Base-by-base conservation (phyloP, 2,113 vertebrate species). In the Proteles cristata region DNA sequence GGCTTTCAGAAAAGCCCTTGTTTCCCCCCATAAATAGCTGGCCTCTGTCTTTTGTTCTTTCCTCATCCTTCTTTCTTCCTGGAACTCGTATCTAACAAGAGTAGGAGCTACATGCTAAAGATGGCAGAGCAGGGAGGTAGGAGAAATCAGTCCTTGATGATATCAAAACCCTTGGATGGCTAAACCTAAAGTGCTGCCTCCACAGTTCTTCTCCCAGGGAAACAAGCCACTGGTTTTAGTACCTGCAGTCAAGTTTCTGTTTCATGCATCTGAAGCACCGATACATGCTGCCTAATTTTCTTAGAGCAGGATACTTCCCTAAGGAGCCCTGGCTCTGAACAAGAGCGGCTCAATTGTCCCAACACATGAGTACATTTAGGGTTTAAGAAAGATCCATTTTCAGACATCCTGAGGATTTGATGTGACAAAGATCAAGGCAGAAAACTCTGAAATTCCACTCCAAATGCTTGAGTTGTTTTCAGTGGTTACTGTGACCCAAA, bases 301-400 rank as follows among this genome's bases (percentile, higher is more conserved):
- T 50, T 4, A 83, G 35, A 31, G 33, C 9, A 5, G 45, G 50
- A 11, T 26, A 17, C 50, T 94, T 80, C 9, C 50, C 48, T 84
- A 21, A 25, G 45, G n/a, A 79, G 15, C 12, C 61, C 26, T 84
- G 8, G 26, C 90, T 71, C 43, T 50, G 79, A 90, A 48, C 4
- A 73, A 96, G 53, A 55, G 48, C 65, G 4, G 19, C 53, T 96
- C 61, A 65, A 0, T 55, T 92, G 3, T 45, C 39, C 45, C 80
- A n/a, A 53, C 35, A 90, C 28, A 9, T 48, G 63, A 74, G 3
- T 73, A 11, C 11, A 55, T 2, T 31, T 85, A 85, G 14, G 11
- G 82, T 79, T 63, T 88, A 53, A 80, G 16, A 35, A 87, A 93
- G 69, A 87, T 50, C n/a, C 25, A 15, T 43, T 81, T 97, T 92